Evolutionary conservation across 2,888 invertebrate genomes (phyloP), one percentile per base, ranked within the genome.

Genomic region (Ophioninae sp.): DNA sequence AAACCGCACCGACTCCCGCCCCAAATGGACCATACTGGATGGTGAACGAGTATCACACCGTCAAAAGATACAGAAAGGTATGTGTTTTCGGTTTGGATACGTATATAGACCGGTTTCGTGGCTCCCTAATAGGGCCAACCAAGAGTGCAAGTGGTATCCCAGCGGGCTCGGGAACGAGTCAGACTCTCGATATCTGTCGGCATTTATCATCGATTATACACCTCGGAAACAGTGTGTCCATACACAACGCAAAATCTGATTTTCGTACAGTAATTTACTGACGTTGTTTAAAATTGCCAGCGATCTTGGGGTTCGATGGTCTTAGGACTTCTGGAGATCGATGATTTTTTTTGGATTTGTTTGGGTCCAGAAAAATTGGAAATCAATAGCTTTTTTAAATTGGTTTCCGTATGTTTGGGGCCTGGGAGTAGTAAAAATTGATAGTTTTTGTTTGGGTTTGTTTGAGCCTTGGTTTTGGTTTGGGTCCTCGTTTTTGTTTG

Each of bases 201-300:
- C 89, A 91, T 91, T 91, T 91, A 91, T 91, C 91, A 91, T 91
- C 91, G 90, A 91, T 91, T 91, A 88, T 84, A 81, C 71, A 59
- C 22, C 63, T 37, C 51, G 59, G 44, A 61, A 30, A 30, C 61
- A 37, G n/a, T 67, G n/a, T 67, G 37, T 39, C 22, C 30, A 69
- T 22, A 63, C 30, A 17, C 10, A 22, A 59, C 20, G 13, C 58
- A 41, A 65, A 20, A 65, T 56, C 56, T 37, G n/a, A 17, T 67
- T 23, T 68, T 64, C 44, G n/a, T 69, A 67, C 67, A 64, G 51
- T 67, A 23, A 58, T 59, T 41, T 56, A 72, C 73, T 71, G 61
- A 71, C 74, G 65, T 75, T 72, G 64, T 78, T 39, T 51, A 20
- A 71, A 71, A 69, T 83, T 80, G 78, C n/a, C 20, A 23, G 20